Conservation (phyloP, 2,888 invertebrate genomes). For the Xestia c-nigrum region DNA sequence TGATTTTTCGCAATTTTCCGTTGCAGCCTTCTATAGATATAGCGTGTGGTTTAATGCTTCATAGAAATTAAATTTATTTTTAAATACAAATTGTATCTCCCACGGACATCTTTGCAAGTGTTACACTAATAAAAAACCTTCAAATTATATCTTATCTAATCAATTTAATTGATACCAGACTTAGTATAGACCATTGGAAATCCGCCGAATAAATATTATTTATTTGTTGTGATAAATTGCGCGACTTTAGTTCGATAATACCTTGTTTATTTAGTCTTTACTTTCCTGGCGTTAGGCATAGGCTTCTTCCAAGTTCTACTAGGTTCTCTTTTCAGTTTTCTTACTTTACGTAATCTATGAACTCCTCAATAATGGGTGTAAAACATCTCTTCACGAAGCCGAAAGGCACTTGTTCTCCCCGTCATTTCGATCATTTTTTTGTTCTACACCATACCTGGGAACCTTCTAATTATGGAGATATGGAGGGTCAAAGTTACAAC, state of each 20-base stretch:
- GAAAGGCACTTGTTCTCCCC: too few relatives aligned
- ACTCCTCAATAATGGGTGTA: too few relatives aligned
- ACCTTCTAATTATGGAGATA: too few relatives aligned
- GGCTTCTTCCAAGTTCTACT: too few relatives aligned
- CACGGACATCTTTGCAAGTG: not conserved
- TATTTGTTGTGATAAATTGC: constrained; percentile 25
- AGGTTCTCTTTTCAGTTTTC: too few relatives aligned
- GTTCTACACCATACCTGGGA: too few relatives aligned
- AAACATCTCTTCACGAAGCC: too few relatives aligned
- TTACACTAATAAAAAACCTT: constrained; percentile 15
- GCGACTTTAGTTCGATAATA: not conserved
- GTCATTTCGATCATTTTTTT: too few relatives aligned
- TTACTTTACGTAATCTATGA: too few relatives aligned
- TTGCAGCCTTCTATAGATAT: constrained; percentile 1
- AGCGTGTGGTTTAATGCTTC: constrained; percentile 5
- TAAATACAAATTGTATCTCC: not conserved
- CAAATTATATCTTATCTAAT: constrained; percentile 39
- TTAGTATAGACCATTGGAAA: not conserved
- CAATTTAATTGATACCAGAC: not conserved
- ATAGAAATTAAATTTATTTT: constrained; percentile 6
- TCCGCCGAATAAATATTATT: not conserved
- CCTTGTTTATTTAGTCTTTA: not conserved
- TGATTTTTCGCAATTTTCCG: constrained; percentile 43
- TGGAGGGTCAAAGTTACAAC: too few relatives aligned
- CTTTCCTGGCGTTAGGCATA: not conserved